Evolutionary conservation across 2,113 vertebrate species (phyloP).

Genomic region (Delphinapterus leucas): DNA sequence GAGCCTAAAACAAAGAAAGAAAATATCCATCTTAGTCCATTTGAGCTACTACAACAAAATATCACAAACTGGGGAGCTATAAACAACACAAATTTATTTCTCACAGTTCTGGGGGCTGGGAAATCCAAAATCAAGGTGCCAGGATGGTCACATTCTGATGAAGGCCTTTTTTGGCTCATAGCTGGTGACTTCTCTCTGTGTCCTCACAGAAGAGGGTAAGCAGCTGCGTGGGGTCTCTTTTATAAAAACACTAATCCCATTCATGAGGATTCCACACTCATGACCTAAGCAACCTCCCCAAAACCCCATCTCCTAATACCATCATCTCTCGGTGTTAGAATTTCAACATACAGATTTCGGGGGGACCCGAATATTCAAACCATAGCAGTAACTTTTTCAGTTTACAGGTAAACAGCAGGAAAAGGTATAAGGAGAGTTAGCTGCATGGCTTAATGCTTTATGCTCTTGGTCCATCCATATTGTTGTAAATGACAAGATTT

Average conservation of each 20-base stretch:
- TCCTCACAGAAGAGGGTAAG: neutral
- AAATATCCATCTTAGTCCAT: neutral
- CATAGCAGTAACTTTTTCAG: neutral
- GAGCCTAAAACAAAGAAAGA: neutral
- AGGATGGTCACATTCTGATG: neutral
- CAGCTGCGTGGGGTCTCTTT: neutral
- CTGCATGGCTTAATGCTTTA: neutral
- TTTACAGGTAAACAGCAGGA: neutral
- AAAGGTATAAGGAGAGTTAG: neutral
- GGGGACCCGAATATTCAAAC: neutral
- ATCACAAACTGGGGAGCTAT: neutral
- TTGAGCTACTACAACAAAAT: neutral
- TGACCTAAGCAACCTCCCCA: neutral
- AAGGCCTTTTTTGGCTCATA: neutral
- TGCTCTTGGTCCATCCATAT: neutral
- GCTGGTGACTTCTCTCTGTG: neutral
- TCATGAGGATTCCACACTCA: neutral
- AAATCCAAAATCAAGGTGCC: neutral
- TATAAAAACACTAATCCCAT: neutral
- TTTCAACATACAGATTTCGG: neutral
- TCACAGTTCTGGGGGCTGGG: neutral
- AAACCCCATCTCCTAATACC: neutral
- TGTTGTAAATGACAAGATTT: neutral
- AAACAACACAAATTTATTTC: neutral
- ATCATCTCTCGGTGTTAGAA: neutral